These are phyloP conservation scores for Agriopis leucophaearia DNA, from an alignment of 2,888 invertebrate genomes.

Conservation along the genomic window DNA sequence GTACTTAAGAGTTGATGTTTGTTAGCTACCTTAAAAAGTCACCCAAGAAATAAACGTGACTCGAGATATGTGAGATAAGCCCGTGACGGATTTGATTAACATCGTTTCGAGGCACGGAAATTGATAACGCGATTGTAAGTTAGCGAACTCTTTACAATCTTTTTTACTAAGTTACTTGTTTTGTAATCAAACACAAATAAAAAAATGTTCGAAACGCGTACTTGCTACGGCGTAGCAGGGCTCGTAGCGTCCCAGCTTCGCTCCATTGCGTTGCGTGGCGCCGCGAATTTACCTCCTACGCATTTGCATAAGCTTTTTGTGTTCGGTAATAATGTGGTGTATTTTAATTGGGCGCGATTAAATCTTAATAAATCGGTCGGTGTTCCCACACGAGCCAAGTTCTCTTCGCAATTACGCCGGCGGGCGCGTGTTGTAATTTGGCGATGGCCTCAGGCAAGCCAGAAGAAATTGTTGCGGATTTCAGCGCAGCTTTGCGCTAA, in stretches of 20 bases:
- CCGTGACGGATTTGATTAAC: slow-evolving; percentile 28
- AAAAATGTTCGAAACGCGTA: slow-evolving; percentile 38
- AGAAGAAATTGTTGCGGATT: slow-evolving; percentile 75
- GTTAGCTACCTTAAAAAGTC: slow-evolving; percentile 41
- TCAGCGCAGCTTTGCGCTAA: slow-evolving; percentile 63
- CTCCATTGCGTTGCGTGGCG: slow-evolving; percentile 53
- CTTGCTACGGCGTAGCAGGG: slow-evolving; percentile 61
- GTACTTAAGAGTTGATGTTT: slow-evolving; percentile 39
- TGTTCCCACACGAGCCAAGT: slow-evolving; percentile 75
- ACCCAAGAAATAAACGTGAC: slow-evolving; percentile 30
- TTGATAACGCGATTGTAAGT: slow-evolving; percentile 11
- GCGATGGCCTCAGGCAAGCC: slow-evolving; percentile 72
- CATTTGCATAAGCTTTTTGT: slow-evolving; percentile 77
- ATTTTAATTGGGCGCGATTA: slow-evolving; percentile 83
- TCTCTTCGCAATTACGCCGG: slow-evolving; percentile 74
- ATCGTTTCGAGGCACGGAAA: not conserved
- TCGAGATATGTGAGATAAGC: slow-evolving; percentile 28
- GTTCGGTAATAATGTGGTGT: slow-evolving; percentile 74
- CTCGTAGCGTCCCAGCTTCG: slow-evolving; percentile 55
- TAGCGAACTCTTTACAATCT: slow-evolving; percentile 4
- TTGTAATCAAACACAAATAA: not conserved
- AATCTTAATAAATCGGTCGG: slow-evolving; percentile 83
- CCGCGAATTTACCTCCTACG: slow-evolving; percentile 50
- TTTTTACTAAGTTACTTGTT: not conserved
- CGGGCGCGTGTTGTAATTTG: slow-evolving; percentile 78